phyloP scores from a whole-genome alignment of 2,113 vertebrate species.

The Cololabis saira region DNA sequence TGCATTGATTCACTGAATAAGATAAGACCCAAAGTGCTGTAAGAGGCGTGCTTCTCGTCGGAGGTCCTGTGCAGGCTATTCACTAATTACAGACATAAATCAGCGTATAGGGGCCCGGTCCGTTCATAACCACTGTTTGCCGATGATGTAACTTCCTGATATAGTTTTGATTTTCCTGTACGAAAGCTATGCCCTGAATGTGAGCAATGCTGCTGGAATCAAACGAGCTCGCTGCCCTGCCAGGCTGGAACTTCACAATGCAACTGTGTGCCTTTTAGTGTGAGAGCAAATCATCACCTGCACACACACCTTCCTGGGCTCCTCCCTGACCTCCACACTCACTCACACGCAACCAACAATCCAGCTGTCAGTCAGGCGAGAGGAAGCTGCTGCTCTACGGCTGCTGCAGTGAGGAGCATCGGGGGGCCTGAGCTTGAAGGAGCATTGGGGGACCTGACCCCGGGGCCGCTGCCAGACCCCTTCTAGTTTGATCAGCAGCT shows the following conservation, averaged over 20 bases:
- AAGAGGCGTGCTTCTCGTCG: conserved; percentile 36
- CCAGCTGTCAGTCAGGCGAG: conserved; percentile 68
- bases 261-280: conserved; percentile 36
- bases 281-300: conserved; percentile 55
- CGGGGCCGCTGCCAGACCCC: conserved; percentile 18
- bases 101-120: conserved; percentile 47
- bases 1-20: conserved; percentile 47
- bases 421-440: conserved; percentile 9
- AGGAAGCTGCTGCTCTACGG: conserved; percentile 29
- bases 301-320: conserved; percentile 57
- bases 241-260: conserved; percentile 15
- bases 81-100: conserved; percentile 66
- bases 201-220: conserved; percentile 36
- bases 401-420: not conserved
- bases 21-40: conserved; percentile 55
- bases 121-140: conserved; percentile 21
- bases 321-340: conserved; percentile 59
- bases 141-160: conserved; percentile 41
- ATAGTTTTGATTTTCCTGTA: conserved; percentile 8
- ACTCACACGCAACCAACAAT: conserved; percentile 72
- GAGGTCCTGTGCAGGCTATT: conserved; percentile 21
- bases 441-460: conserved; percentile 2
- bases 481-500: conserved; percentile 13
- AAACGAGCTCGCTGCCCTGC: not conserved
- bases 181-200: conserved; percentile 39